Evolutionary conservation across 2,797 vertebrate species (phyloP).

Genomic region (Syndactyla subalaris): DNA sequence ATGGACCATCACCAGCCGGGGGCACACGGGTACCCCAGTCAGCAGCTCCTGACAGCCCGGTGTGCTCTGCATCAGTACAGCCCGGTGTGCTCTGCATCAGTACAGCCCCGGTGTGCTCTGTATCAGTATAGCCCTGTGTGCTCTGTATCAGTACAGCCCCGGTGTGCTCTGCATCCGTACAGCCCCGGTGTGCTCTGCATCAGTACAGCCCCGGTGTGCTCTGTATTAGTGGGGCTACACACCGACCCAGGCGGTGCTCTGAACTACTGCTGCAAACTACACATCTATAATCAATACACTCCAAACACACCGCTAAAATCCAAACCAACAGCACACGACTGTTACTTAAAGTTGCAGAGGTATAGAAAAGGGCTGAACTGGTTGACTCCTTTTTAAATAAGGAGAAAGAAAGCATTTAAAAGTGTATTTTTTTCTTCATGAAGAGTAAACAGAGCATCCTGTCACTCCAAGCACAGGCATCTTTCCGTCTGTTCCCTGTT

Average conservation of each 20-base stretch:
- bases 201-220: background rate
- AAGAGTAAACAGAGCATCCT: background rate
- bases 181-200: too few species aligned
- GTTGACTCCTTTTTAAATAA: background rate
- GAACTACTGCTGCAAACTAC: background rate
- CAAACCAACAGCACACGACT: background rate
- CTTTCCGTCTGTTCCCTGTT: background rate
- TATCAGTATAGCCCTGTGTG: background rate
- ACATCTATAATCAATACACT: background rate
- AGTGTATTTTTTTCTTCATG: slow-evolving; percentile 38
- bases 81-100: too few species aligned
- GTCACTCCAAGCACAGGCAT: background rate
- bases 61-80: background rate
- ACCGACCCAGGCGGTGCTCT: too few species aligned
- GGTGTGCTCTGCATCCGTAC: background rate
- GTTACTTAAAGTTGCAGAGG: background rate
- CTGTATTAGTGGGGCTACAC: background rate
- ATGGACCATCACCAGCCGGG: background rate
- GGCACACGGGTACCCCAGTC: background rate
- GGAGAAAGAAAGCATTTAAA: slow-evolving; percentile 46
- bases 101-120: background rate
- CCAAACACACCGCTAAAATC: background rate
- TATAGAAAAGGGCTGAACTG: background rate
- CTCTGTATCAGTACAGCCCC: background rate
- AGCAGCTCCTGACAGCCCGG: background rate